Percentiles rank a stretch among this genome's conserved stretches.
Conservation (phyloP, 2,113 vertebrate species). For the Psittacus erithacus region DNA sequence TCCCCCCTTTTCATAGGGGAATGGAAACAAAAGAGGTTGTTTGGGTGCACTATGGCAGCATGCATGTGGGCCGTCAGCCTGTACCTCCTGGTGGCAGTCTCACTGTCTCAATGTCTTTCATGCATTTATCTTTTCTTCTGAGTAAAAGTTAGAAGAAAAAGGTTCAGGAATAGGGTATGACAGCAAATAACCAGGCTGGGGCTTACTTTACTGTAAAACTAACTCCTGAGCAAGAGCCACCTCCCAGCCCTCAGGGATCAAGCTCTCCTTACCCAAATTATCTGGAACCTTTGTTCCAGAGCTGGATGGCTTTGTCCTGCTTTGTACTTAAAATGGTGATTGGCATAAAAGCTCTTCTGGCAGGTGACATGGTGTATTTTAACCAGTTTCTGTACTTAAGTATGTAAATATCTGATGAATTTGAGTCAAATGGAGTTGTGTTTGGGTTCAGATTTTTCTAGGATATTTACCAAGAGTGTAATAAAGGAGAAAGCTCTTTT, state of each 20-base stretch:
- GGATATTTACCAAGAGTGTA: background rate
- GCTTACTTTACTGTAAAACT: background rate
- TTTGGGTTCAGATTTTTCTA: constrained; percentile 2
- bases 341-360: background rate
- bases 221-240: background rate
- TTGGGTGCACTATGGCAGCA: background rate
- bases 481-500: background rate
- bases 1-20: background rate
- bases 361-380: background rate
- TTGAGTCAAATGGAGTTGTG: background rate
- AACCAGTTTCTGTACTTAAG: background rate
- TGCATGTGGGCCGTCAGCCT: background rate
- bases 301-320: background rate
- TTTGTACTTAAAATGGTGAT: background rate
- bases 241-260: background rate
- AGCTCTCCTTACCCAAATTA: background rate
- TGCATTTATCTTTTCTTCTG: background rate
- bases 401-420: constrained; percentile 20
- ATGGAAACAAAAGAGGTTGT: background rate
- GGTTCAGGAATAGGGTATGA: background rate
- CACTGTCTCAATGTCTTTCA: background rate
- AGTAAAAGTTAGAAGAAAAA: background rate
- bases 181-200: background rate
- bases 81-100: background rate
- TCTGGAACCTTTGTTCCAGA: background rate